Evolutionary conservation across 2,113 vertebrate genomes (phyloP).

Genomic region (Peucedramus taeniatus): DNA sequence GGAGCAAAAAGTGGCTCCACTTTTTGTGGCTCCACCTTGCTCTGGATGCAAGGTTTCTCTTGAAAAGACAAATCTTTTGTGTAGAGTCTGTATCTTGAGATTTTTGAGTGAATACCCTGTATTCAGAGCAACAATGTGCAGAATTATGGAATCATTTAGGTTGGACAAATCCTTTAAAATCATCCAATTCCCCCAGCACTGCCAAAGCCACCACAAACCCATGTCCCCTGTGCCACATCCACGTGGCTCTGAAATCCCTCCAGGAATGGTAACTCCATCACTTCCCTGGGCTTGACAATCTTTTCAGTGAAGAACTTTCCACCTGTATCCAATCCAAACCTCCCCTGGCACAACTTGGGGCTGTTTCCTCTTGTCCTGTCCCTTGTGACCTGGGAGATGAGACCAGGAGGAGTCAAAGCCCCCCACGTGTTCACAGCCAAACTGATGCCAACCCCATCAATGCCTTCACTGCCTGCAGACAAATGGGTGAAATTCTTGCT

Average conservation of each 20-base stretch:
- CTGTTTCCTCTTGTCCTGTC: fast-evolving
- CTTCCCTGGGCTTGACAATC: background rate
- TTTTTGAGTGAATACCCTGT: background rate
- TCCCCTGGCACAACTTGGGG: background rate
- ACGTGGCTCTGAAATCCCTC: background rate
- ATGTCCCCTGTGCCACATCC: background rate
- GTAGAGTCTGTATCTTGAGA: fast-evolving
- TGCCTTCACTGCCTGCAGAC: background rate
- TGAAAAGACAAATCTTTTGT: background rate
- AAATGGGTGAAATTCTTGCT: background rate
- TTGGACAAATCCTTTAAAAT: background rate
- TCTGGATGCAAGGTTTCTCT: fast-evolving
- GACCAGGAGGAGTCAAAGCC: background rate
- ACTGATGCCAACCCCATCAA: fast-evolving
- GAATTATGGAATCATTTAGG: background rate
- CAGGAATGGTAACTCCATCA: background rate
- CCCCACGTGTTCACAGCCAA: background rate
- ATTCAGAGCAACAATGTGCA: background rate
- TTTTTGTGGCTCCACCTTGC: background rate
- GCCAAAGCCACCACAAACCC: background rate
- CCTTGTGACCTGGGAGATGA: background rate
- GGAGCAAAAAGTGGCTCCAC: background rate
- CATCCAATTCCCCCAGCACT: background rate
- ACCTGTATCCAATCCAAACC: background rate
- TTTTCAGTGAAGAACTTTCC: background rate